A percentile compares a stretch with the other conserved stretches of the same genome.
Conservation (phyloP, 2,113 vertebrate species). For the Pontoporia blainvillei region DNA sequence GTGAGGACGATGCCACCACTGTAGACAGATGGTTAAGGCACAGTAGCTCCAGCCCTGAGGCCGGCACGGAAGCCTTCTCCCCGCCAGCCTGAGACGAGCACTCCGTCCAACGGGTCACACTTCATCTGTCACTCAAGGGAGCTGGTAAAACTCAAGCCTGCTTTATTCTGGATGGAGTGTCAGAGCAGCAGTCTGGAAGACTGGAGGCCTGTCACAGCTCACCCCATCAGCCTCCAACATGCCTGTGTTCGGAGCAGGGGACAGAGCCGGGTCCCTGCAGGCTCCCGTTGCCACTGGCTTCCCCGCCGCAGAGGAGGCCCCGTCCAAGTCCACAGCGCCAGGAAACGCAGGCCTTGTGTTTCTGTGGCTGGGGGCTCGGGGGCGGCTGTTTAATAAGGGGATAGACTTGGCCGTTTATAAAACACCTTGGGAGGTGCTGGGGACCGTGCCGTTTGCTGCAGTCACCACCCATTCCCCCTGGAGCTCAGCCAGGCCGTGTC, state of each 20-base stretch:
- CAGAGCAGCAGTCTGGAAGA: background rate
- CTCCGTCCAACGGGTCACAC: background rate
- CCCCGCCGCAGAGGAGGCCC: no score
- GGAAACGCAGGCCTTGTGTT: background rate
- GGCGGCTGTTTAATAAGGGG: background rate
- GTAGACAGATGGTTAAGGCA: background rate
- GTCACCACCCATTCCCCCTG: no score
- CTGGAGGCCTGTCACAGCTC: background rate
- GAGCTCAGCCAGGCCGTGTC: fast-evolving
- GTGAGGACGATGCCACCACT: background rate
- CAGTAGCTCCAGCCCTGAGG: background rate
- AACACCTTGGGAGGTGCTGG: background rate
- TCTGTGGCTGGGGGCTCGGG: background rate
- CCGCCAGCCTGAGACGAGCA: background rate
- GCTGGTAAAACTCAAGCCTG: background rate
- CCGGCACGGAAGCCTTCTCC: background rate
- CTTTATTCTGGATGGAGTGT: background rate
- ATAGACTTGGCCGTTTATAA: background rate
- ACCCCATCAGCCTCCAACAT: background rate
- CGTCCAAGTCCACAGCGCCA: background rate
- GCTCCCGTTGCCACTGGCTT: fast-evolving
- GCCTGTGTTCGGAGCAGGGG: background rate
- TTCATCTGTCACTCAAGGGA: background rate
- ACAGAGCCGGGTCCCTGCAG: background rate
- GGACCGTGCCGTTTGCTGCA: background rate